Base-by-base conservation (phyloP, 2,888 invertebrate species). In the Dicycla oo region DNA sequence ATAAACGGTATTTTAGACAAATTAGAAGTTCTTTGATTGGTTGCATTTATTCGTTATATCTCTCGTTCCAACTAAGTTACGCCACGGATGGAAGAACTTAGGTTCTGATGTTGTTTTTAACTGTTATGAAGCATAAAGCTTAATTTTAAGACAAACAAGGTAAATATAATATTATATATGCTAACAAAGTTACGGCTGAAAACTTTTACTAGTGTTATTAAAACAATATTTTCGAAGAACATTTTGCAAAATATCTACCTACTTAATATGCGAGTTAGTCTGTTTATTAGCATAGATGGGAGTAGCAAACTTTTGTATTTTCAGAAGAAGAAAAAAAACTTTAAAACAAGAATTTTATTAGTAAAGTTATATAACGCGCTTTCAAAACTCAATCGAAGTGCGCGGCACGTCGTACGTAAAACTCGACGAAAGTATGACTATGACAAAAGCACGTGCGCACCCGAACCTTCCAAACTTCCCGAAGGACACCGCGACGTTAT, bases 361-460 rank as follows among this genome's bases (percentile, higher is more conserved):
- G 89, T 87, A 89, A 92, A 91, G 91, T 93, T 92, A 82, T 89
- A 87, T 88, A 89, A 90, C 90, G 90, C 86, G 91, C 89, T 91
- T 93, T 91, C 88, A 89, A 91, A 93, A 94, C 92, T 92, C 91
- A 91, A 94, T 94, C 92, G 91, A 93, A 92, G 93, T 95, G 93
- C 94, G 90, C 86, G 90, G 91, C 95, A 95, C 94, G 95, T 95
- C 90, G 92, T 93, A 93, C 92, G 92, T 93, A 93, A 94, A 94
- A 95, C 92, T 94, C 93, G 88, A 89, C 88, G 89, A 93, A 95
- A 94, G 95, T 94, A 92, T 92, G 94, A 94, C 94, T 90, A 93
- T 93, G 94, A 95, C 94, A 94, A 94, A 94, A 95, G 94, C 94
- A 95, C 94, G 94, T 93, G 93, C 93, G 90, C 91, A 87, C 92